Base-by-base conservation (phyloP, 2,113 vertebrate genomes). In the Notothenia coriiceps region DNA sequence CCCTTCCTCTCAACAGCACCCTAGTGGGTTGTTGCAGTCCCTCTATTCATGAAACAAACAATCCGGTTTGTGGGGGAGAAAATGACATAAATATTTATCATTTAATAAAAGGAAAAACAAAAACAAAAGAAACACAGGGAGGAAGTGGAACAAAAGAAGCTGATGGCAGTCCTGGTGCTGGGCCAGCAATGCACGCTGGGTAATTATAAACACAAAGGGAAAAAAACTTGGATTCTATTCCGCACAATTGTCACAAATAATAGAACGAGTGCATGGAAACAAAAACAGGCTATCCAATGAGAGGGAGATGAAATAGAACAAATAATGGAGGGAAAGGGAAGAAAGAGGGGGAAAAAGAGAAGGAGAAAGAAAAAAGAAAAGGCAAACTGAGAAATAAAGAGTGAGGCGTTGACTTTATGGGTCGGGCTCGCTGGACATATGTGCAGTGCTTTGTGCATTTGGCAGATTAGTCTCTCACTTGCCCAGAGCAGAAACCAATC, bases 401-500 rank as follows among this genome's bases (percentile, higher is more conserved):
- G 80, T 17, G 74, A 88, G 88, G 87, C 75, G 76, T 79, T 88
- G 85, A 93, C 88, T 90, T 85, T 86, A 89, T 80, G 88, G 91
- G 86, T 82, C 47, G 62, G 79, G 83, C 87, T 92, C 81, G 77
- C 85, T 77, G 87, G 90, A 93, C 92, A 93, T 93, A 92, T 93
- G 93, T 89, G 91, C 88, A 17, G 82, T 52, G 87, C 88, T 93
- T 92, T 91, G 89, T 95, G 95, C 96, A 95, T 96, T 96, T 95
- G 96, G 95, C 93, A 94, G 96, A 96, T 96, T 95, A 94, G 94
- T 96, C 95, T 96, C 95, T 96, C 93, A 94, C 94, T 96, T 94
- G 86, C 85, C 90, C 88, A 89, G 86, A 89, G 83, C 90, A 94
- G 87, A 88, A 92, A 90, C 88, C 88, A 89, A 84, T 88, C 86